Evolutionary conservation across 2,888 invertebrate genomes (phyloP).

Genomic region (Hymenopus coronatus): DNA sequence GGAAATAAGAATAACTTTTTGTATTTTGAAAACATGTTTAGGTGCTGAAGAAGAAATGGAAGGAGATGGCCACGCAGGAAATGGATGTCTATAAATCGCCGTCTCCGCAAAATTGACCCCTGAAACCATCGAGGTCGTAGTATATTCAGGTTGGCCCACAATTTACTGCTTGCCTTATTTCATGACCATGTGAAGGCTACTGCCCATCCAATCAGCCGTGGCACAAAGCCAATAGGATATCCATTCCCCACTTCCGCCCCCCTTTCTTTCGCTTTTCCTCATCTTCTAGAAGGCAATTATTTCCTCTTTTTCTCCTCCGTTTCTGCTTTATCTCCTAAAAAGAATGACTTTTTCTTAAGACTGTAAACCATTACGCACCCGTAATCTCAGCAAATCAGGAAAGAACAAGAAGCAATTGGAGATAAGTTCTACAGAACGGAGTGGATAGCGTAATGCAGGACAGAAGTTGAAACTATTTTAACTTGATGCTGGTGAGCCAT

Average conservation of each 20-base stretch:
- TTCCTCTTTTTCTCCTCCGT: neutral
- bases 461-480: too few relatives aligned
- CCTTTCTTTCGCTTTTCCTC: neutral
- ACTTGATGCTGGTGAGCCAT: too few relatives aligned
- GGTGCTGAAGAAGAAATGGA: neutral
- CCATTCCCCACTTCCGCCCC: neutral
- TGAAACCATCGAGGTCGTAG: neutral
- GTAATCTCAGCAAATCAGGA: neutral
- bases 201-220: conserved; percentile 11
- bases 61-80: neutral
- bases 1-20: too few relatives aligned
- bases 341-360: neutral
- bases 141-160: neutral
- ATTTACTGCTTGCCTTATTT: neutral
- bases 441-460: neutral
- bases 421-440: neutral
- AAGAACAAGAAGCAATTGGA: neutral
- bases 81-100: neutral
- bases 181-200: neutral
- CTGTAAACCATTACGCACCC: neutral
- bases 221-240: neutral
- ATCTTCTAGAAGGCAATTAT: neutral
- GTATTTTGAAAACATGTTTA: too few relatives aligned
- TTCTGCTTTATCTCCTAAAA: neutral
- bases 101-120: neutral